Percentiles rank a stretch among this genome's conserved stretches.
phyloP scores from a whole-genome alignment of 2,888 invertebrate genomes.

The Ptilodon capucinus region DNA sequence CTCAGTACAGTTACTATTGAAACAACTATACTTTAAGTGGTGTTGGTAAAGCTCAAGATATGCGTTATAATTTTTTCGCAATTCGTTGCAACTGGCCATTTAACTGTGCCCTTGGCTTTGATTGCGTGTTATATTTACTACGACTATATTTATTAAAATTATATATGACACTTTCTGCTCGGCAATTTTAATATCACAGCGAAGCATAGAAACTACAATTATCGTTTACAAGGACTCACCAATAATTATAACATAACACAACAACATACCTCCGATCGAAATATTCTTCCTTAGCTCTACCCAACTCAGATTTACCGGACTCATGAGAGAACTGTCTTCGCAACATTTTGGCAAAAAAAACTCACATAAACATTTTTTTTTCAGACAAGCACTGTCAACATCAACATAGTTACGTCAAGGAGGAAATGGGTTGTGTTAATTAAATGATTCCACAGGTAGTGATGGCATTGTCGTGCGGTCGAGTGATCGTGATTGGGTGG shows the following conservation, averaged over 20 bases:
- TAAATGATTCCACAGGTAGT: constrained; percentile 9
- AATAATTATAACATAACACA: background rate
- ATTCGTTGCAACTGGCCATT: no score
- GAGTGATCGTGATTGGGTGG: constrained; percentile 9
- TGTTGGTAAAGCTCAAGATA: no score
- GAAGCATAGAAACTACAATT: background rate
- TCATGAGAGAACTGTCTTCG: constrained; percentile 74
- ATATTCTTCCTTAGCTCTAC: constrained; percentile 65
- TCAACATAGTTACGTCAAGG: background rate
- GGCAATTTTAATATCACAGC: background rate
- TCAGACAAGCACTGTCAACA: background rate
- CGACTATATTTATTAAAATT: no score
- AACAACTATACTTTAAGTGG: no score
- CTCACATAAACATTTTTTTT: background rate
- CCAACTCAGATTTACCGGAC: constrained; percentile 68
- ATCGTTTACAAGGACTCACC: background rate
- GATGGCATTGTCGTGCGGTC: constrained; percentile 5
- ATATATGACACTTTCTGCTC: background rate
- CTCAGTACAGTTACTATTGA: no score
- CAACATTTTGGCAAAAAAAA: constrained; percentile 43
- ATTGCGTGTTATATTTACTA: no score
- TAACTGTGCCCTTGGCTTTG: no score
- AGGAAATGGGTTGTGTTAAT: constrained; percentile 10
- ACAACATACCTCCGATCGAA: constrained; percentile 63
- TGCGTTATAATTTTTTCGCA: no score